Evolutionary conservation across 2,797 vertebrate species (phyloP).

Genomic region (Takifugu rubripes): DNA sequence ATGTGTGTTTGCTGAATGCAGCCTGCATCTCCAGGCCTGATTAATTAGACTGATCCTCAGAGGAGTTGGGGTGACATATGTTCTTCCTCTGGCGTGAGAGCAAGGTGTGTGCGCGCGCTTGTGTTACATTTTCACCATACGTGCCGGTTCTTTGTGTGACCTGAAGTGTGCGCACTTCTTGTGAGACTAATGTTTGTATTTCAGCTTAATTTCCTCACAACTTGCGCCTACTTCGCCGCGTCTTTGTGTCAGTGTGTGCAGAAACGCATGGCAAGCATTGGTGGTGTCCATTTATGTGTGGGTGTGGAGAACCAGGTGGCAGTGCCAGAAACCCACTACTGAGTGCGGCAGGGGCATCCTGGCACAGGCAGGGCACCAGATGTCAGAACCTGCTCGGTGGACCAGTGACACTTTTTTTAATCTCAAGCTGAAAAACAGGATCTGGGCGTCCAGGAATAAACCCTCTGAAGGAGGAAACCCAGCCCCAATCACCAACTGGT

Average conservation of each 20-base stretch:
- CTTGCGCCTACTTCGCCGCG: conserved; percentile 8
- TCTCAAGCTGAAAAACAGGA: conserved; percentile 60
- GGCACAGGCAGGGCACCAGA: conserved; percentile 79
- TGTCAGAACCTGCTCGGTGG: conserved; percentile 77
- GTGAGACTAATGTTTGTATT: too few relatives aligned
- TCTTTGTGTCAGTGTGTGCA: conserved; percentile 13
- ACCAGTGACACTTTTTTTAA: conserved; percentile 71
- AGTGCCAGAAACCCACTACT: conserved; percentile 67
- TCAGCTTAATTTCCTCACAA: conserved; percentile 20
- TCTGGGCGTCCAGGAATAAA: conserved; percentile 65
- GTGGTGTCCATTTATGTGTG: not conserved
- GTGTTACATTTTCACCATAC: conserved; percentile 12
- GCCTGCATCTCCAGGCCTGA: conserved; percentile 64
- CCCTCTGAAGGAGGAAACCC: conserved; percentile 58
- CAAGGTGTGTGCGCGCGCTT: conserved; percentile 31
- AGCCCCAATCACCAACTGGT: conserved; percentile 29
- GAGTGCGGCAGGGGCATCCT: conserved; percentile 73
- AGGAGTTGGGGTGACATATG: conserved; percentile 70
- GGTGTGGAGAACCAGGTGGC: conserved; percentile 57
- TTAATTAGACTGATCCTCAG: conserved; percentile 67
- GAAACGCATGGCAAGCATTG: conserved; percentile 10
- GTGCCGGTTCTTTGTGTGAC: conserved; percentile 18
- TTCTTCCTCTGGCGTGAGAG: conserved; percentile 61
- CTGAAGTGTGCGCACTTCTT: conserved; percentile 6
- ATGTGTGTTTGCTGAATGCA: conserved; percentile 45